phyloP scores from a whole-genome alignment of 2,888 invertebrate species.

The Theretra japonica region DNA sequence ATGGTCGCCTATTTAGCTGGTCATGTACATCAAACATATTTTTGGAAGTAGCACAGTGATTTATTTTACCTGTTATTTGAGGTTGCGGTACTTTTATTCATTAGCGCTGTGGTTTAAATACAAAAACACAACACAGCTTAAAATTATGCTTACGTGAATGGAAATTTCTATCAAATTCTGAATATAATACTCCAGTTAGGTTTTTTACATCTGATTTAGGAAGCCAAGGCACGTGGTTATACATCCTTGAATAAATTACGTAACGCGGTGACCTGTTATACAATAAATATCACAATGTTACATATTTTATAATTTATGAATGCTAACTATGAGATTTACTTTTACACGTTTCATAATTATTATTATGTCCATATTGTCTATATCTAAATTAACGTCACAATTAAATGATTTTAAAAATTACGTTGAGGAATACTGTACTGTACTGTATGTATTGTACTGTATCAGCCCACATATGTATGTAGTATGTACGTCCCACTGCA shows the following conservation, averaged over 20 bases:
- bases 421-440: too few relatives aligned
- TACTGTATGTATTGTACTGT: too few relatives aligned
- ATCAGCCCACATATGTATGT: too few relatives aligned
- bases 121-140: background rate
- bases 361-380: too few relatives aligned
- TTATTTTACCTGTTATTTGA: background rate
- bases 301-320: too few relatives aligned
- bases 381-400: too few relatives aligned
- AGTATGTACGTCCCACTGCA: too few relatives aligned
- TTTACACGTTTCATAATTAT: background rate
- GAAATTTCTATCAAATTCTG: background rate
- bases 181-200: background rate
- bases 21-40: background rate
- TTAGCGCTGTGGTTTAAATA: background rate
- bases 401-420: too few relatives aligned
- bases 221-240: slow-evolving; percentile 11
- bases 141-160: background rate
- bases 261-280: background rate
- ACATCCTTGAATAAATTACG: slow-evolving; percentile 1
- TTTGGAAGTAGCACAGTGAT: background rate
- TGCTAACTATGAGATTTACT: background rate
- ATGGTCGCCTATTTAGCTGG: background rate
- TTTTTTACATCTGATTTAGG: background rate
- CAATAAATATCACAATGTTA: background rate
- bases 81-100: background rate